phyloP scores from a whole-genome alignment of 1,140 invertebrate genomes.

The Orchestia grillus region DNA sequence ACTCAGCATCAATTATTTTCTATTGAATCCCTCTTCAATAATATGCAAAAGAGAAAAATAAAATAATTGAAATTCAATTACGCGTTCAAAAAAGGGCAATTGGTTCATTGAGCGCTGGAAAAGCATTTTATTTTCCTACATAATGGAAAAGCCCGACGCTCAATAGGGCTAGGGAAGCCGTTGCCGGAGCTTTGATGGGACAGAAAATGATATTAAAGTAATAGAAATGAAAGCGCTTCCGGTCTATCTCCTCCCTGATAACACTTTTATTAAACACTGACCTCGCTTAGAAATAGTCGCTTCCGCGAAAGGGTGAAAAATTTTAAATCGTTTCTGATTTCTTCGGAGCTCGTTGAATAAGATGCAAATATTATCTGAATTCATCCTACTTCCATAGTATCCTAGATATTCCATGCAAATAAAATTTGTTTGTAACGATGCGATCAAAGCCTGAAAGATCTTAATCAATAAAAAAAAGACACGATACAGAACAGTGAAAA shows the following conservation, averaged over 20 bases:
- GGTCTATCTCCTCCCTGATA: not conserved
- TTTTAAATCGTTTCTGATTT: not conserved
- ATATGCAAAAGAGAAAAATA: not conserved
- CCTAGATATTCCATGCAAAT: too few relatives aligned
- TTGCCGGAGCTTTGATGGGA: not conserved
- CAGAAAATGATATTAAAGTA: not conserved
- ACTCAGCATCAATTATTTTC: not conserved
- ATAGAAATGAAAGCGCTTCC: not conserved
- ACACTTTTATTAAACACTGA: not conserved
- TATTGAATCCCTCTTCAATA: not conserved
- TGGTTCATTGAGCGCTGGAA: not conserved
- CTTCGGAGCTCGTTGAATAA: not conserved
- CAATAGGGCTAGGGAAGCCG: not conserved
- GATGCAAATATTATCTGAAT: not conserved
- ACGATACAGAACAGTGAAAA: too few relatives aligned
- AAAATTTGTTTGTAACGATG: too few relatives aligned
- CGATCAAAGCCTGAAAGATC: too few relatives aligned
- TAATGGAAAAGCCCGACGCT: not conserved
- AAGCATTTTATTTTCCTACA: not conserved
- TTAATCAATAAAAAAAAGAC: too few relatives aligned
- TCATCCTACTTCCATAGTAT: too few relatives aligned
- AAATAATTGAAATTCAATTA: slow-evolving; percentile 3
- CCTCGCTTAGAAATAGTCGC: not conserved
- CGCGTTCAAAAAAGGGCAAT: not conserved
- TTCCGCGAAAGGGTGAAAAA: not conserved